Evolutionary conservation across 64 coral and sea anemone genomes (phyloP), one percentile per base, ranked within the genome.

Genomic region (Montipora cactus): DNA sequence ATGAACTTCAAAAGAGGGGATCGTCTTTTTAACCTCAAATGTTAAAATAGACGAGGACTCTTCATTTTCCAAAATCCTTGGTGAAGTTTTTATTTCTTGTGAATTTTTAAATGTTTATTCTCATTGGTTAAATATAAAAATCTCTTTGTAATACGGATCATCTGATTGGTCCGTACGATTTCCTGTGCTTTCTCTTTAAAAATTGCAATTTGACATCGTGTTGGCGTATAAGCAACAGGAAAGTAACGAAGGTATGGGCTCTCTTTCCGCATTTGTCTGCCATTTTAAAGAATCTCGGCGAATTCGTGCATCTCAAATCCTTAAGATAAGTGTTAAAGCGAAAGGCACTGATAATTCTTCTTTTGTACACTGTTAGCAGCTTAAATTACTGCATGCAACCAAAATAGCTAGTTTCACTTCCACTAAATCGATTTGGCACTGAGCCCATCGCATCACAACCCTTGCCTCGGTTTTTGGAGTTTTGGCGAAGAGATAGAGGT

Each of bases 21-120:
- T 13, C 57, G 18, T 21, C 45, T 66, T 71, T 71, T 23, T 86
- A 11, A 49, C 12, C 1, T 0, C 2, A 20, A 23, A 68, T 67
- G 10, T 50, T 71, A 22, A 86, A 86, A 72, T 51, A 25, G 13
- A 71, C 66, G 62, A 64, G 82, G 82, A 86, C 67, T 86, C 82
- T 64, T 14, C 48, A n/a, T 46, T 21, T 71, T 50, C 1, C 18
- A 9, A 47, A 44, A 69, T 85, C 20, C 68, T 85, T 51, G 81
- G 81, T 70, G n/a, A 7, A 85, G 18, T 7, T 47, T 47, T 16
- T 67, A 37, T 69, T 85, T 48, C 12, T 44, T 16, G 1, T 16
- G 9, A 46, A 21, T 10, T 86, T 20, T 49, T 49, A 71, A 72
- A 7, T 44, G 47, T 12, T 49, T 13, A 23, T 15, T 1, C 82